These are phyloP conservation scores for Myotis lucifugus DNA, from an alignment of 2,113 vertebrate species.

Conservation along the genomic window DNA sequence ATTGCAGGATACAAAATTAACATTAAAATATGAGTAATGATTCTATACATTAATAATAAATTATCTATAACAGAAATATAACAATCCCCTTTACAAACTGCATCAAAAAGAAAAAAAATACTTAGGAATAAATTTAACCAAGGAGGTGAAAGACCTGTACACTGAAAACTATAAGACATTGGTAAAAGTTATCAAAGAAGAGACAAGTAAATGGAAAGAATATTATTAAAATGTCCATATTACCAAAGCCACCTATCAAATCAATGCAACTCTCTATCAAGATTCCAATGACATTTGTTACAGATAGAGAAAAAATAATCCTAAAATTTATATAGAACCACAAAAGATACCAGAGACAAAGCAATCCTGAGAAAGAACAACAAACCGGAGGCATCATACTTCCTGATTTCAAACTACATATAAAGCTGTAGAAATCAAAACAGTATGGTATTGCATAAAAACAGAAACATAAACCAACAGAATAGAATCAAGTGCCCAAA, in stretches of 20 bases:
- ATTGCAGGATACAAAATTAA: background rate
- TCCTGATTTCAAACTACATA: background rate
- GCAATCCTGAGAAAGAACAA: background rate
- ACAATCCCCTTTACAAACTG: background rate
- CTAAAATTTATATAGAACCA: background rate
- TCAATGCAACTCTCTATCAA: background rate
- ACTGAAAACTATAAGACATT: background rate
- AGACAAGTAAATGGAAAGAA: background rate
- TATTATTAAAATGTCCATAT: background rate
- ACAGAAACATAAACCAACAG: background rate
- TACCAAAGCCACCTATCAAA: background rate
- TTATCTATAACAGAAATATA: background rate
- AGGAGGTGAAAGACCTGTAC: background rate
- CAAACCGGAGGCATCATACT: background rate
- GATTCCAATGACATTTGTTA: background rate
- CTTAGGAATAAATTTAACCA: background rate
- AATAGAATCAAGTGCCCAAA: background rate
- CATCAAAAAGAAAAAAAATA: background rate
- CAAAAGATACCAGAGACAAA: background rate
- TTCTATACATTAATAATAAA: background rate
- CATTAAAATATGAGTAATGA: background rate
- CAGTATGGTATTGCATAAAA: background rate
- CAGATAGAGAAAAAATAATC: background rate
- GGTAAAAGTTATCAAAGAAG: background rate
- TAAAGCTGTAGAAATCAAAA: background rate